These are phyloP conservation scores for Thamnophis elegans DNA, from an alignment of 2,797 vertebrate species.

Conservation along the genomic window DNA sequence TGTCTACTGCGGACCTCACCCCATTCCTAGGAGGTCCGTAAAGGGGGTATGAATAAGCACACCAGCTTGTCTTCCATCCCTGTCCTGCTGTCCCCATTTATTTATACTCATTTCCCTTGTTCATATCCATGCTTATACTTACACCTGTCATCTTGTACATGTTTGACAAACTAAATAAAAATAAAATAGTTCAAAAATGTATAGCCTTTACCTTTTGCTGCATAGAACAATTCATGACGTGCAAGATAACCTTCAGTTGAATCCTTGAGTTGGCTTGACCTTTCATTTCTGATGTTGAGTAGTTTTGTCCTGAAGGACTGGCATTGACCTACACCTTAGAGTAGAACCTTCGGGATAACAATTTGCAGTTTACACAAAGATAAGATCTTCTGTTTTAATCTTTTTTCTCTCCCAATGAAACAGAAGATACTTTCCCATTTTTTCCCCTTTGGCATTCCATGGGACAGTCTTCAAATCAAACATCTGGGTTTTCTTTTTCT, in stretches of 20 bases:
- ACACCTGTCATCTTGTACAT: too few relatives aligned
- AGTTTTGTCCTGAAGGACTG: background rate
- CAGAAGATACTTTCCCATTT: background rate
- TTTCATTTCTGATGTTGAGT: background rate
- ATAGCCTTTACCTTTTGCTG: background rate
- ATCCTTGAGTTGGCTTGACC: background rate
- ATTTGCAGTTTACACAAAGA: background rate
- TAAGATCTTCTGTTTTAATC: background rate
- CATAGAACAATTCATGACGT: background rate
- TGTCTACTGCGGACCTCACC: too few relatives aligned
- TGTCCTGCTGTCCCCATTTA: too few relatives aligned
- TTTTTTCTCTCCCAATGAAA: background rate
- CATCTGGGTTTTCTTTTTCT: background rate
- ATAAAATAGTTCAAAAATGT: background rate
- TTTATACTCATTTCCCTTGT: too few relatives aligned
- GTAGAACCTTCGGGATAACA: background rate
- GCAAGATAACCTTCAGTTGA: background rate
- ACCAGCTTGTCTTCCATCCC: too few relatives aligned
- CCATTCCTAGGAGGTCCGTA: too few relatives aligned
- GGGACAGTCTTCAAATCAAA: background rate
- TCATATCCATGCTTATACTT: too few relatives aligned
- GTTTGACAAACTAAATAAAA: too few relatives aligned
- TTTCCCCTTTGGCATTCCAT: background rate
- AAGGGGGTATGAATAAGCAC: too few relatives aligned
- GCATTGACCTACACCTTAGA: background rate